phyloP scores from a whole-genome alignment of 2,888 invertebrate genomes.

The Ceratothoa steindachneri region DNA sequence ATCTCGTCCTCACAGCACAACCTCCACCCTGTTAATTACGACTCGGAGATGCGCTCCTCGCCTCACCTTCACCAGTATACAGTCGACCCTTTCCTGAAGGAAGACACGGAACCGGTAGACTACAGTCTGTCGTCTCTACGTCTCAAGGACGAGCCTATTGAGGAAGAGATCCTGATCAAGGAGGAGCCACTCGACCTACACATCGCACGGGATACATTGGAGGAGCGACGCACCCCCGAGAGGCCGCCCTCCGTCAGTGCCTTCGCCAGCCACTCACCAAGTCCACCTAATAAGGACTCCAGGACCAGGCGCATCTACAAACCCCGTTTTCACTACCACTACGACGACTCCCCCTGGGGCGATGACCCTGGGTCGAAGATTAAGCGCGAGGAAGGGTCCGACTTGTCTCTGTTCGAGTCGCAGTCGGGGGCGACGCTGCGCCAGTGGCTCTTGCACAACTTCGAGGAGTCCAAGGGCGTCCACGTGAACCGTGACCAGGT shows the following conservation, averaged over 20 bases:
- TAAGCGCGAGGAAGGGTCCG: slow-evolving; percentile 14
- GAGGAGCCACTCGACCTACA: slow-evolving; percentile 32
- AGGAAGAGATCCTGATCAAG: slow-evolving; percentile 24
- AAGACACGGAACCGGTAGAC: slow-evolving; percentile 37
- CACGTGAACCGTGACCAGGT: slow-evolving; percentile 42
- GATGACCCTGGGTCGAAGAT: slow-evolving; percentile 18
- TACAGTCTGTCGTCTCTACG: slow-evolving; percentile 34
- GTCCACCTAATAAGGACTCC: slow-evolving; percentile 24
- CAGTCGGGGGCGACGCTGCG: slow-evolving; percentile 21
- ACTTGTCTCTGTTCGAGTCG: background rate
- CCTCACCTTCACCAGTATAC: slow-evolving; percentile 17
- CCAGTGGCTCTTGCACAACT: slow-evolving; percentile 23
- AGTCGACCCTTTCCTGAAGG: slow-evolving; percentile 23
- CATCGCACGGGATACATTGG: background rate
- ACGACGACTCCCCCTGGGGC: slow-evolving; percentile 24
- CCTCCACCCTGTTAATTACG: slow-evolving; percentile 19
- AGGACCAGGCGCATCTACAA: slow-evolving; percentile 36
- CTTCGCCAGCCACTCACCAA: slow-evolving; percentile 23
- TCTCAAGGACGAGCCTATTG: slow-evolving; percentile 37
- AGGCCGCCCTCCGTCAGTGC: slow-evolving; percentile 24
- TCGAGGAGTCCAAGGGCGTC: slow-evolving; percentile 24
- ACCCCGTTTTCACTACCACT: slow-evolving; percentile 40
- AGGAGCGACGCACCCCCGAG: slow-evolving; percentile 14
- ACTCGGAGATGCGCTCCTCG: slow-evolving; percentile 4
- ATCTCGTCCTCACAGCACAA: slow-evolving; percentile 22